A percentile compares a stretch with the other conserved stretches of the same genome.
Conservation (phyloP, 2,888 invertebrate genomes). For the Herminia tarsipennalis region DNA sequence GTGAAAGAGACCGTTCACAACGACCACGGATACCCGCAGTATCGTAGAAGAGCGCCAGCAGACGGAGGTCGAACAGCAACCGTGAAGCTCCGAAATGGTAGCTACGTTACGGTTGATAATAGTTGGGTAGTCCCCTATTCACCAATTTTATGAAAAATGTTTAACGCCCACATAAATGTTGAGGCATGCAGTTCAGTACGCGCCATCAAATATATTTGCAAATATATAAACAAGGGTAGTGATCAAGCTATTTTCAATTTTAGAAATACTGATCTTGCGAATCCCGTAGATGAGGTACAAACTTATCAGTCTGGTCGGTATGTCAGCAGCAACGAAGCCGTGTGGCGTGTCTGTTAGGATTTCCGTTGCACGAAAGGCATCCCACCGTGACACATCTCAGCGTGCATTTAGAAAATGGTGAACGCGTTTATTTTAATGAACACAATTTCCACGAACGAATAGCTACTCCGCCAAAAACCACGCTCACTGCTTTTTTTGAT, state of each 20-base stretch:
- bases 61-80: constrained; percentile 25
- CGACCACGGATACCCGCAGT: constrained; percentile 47
- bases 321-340: constrained; percentile 29
- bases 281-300: constrained; percentile 26
- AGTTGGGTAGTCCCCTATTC: constrained; percentile 34
- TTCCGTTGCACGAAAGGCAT: not conserved
- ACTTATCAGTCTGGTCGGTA: constrained; percentile 29
- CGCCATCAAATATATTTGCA: constrained; percentile 35
- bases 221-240: constrained; percentile 37
- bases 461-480: constrained; percentile 21
- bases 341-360: not conserved
- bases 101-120: constrained; percentile 20
- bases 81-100: constrained; percentile 12
- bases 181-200: constrained; percentile 29
- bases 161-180: constrained; percentile 29
- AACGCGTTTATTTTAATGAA: too few relatives aligned
- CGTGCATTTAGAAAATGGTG: not conserved
- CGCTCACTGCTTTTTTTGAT: constrained; percentile 32
- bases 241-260: constrained; percentile 22
- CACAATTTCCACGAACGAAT: constrained; percentile 17
- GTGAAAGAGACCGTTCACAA: constrained; percentile 36
- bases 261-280: constrained; percentile 11
- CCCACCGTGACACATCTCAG: not conserved
- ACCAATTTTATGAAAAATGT: constrained; percentile 26
- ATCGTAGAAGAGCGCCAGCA: constrained; percentile 37